Conservation (phyloP, 2,113 vertebrate species). For the Brevimyrus niger region DNA sequence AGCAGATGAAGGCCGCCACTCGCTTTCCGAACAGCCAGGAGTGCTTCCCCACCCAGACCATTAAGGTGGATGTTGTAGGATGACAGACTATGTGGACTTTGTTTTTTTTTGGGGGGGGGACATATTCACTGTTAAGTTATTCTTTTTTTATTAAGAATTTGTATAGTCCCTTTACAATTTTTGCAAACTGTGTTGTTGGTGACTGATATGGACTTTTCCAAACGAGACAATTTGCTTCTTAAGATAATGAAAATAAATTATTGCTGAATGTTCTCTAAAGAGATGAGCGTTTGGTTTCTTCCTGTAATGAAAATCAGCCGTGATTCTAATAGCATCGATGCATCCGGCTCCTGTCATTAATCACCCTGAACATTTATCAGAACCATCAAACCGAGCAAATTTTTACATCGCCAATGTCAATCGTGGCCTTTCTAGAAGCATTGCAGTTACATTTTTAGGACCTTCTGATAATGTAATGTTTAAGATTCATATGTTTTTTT, state of each 20-base stretch:
- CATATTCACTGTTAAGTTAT: constrained; percentile 99
- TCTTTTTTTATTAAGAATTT: constrained; percentile 99
- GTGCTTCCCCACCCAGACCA: constrained; percentile 74
- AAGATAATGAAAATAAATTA: constrained; percentile 77
- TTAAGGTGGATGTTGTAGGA: constrained; percentile 80
- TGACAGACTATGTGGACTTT: constrained; percentile 78
- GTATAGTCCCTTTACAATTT: constrained; percentile 99
- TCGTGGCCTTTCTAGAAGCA: background rate
- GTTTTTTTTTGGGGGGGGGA: constrained; percentile 56
- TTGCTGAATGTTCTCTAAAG: constrained; percentile 76
- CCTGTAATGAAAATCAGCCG: background rate
- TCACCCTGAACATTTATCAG: background rate
- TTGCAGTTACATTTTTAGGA: background rate
- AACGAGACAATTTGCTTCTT: constrained; percentile 69
- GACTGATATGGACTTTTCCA: constrained; percentile 97
- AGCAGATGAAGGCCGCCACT: constrained; percentile 76
- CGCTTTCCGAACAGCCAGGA: constrained; percentile 15
- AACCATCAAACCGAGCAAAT: background rate
- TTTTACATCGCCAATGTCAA: background rate
- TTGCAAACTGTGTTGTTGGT: constrained; percentile 94
- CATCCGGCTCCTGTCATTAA: background rate
- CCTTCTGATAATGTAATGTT: background rate
- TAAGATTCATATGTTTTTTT: background rate
- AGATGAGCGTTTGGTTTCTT: constrained; percentile 16
- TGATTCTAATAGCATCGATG: background rate